Conservation (phyloP, 2,797 vertebrate species). For the Acipenser ruthenus region DNA sequence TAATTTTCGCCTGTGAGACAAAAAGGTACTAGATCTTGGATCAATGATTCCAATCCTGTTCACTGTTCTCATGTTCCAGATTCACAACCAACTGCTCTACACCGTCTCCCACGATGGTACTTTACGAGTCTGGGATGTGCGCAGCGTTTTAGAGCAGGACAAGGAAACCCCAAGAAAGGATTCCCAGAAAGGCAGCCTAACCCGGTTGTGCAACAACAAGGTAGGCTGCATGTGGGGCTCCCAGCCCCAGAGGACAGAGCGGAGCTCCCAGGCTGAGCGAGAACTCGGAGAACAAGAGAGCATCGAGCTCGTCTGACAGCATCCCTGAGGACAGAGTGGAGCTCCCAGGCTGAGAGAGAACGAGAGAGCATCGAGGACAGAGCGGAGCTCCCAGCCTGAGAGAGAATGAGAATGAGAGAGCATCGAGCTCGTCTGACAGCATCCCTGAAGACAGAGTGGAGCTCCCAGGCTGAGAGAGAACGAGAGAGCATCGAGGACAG, state of each 20-base stretch:
- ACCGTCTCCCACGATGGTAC: constrained; percentile 64
- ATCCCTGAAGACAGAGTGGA: too few relatives aligned
- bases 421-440: too few relatives aligned
- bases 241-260: constrained; percentile 4
- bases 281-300: constrained; percentile 36
- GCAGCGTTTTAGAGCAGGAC: constrained; percentile 42
- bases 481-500: too few relatives aligned
- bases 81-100: constrained; percentile 60
- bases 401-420: too few relatives aligned
- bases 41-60: background rate
- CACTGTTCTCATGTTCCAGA: constrained; percentile 33
- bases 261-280: constrained; percentile 13
- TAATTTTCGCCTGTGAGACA: too few relatives aligned
- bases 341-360: too few relatives aligned
- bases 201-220: constrained; percentile 62
- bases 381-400: too few relatives aligned
- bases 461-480: too few relatives aligned
- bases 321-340: too few relatives aligned
- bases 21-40: too few relatives aligned
- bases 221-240: constrained; percentile 43
- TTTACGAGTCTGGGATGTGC: constrained; percentile 60
- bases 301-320: constrained; percentile 39
- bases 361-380: too few relatives aligned
- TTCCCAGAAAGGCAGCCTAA: constrained; percentile 48
- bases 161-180: constrained; percentile 39